A percentile compares a stretch with the other conserved stretches of the same genome.
Evolutionary conservation across 2,888 invertebrate genomes (phyloP).

Genomic region (Tethea ocularis): DNA sequence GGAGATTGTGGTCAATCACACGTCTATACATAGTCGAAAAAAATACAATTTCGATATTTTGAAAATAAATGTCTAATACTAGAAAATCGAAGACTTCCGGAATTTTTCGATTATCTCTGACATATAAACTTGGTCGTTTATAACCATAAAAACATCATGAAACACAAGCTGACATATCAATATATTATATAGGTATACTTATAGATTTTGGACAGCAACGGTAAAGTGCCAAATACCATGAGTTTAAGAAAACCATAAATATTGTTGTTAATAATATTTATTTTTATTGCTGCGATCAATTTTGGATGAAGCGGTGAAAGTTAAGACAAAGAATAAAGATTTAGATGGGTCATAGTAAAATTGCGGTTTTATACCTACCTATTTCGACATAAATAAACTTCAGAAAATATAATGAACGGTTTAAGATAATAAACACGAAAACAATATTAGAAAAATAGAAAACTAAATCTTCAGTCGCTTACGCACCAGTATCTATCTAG

Average conservation of each 20-base stretch:
- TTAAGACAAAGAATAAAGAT: slow-evolving; percentile 6
- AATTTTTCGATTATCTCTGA: neutral
- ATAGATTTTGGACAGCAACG: slow-evolving; percentile 26
- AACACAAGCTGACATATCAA: neutral
- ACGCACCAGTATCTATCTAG: too few species aligned
- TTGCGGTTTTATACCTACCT: neutral
- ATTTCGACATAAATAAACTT: too few species aligned
- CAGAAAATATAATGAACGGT: too few species aligned
- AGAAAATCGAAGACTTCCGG: too few species aligned
- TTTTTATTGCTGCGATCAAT: slow-evolving; percentile 44
- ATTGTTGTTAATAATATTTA: slow-evolving; percentile 42
- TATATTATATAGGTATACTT: neutral
- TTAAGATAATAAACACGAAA: too few species aligned
- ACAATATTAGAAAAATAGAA: too few species aligned
- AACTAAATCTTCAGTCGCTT: too few species aligned
- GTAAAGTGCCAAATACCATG: slow-evolving; percentile 45
- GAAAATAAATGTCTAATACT: too few species aligned
- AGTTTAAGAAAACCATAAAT: slow-evolving; percentile 43
- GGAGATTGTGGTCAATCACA: too few species aligned
- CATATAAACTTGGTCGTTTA: neutral
- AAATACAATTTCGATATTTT: too few species aligned
- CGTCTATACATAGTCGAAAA: too few species aligned
- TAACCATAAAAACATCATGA: slow-evolving; percentile 5
- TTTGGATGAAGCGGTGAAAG: slow-evolving; percentile 40
- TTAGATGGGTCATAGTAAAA: neutral